Evolutionary conservation across 2,888 invertebrate species (phyloP).

Genomic region (Ditylenchus weischeri): DNA sequence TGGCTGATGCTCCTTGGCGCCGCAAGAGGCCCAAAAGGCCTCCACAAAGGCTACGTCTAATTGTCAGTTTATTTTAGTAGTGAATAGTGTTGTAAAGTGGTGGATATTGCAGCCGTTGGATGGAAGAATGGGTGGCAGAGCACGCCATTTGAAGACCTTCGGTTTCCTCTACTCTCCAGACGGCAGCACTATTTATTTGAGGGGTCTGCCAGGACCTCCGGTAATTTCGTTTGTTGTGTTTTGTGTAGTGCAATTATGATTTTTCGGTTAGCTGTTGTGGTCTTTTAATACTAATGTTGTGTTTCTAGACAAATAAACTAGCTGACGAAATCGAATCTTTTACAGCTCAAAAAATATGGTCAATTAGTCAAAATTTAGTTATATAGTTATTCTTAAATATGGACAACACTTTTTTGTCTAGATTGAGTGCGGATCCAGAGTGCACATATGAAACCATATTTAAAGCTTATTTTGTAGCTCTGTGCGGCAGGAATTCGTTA

Average conservation of each 20-base stretch:
- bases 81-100: slow-evolving; percentile 14
- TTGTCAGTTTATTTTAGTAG: slow-evolving; percentile 13
- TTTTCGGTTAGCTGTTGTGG: slow-evolving; percentile 10
- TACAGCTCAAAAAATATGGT: no score
- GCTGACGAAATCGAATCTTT: background rate
- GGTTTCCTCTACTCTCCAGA: slow-evolving; percentile 57
- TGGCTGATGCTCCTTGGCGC: slow-evolving; percentile 2
- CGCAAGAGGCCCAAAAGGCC: background rate
- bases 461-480: no score
- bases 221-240: slow-evolving; percentile 47
- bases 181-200: slow-evolving; percentile 50
- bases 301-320: background rate
- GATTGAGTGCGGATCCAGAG: no score
- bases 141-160: slow-evolving; percentile 44
- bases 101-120: slow-evolving; percentile 36
- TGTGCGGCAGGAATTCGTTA: no score
- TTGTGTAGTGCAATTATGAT: slow-evolving; percentile 24
- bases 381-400: no score
- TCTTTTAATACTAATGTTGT: background rate
- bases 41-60: slow-evolving; percentile 13
- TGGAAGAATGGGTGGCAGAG: slow-evolving; percentile 20
- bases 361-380: no score
- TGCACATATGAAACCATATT: no score
- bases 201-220: slow-evolving; percentile 55
- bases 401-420: no score